Conservation (phyloP, 2,797 vertebrate species). For the Percopsis omiscomaycus region DNA sequence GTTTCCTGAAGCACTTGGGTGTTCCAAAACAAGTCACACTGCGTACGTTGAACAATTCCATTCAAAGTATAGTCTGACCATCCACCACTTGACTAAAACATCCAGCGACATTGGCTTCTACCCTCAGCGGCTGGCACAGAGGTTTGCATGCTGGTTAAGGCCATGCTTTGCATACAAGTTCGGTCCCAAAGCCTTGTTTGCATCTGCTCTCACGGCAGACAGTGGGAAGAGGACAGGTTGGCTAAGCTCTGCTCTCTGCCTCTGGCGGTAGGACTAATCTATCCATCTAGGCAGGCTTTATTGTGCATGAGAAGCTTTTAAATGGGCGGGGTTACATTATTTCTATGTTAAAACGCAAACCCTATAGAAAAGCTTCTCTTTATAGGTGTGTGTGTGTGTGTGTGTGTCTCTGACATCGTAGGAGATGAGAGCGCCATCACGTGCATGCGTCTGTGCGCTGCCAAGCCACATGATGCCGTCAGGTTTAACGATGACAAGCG, state of each 20-base stretch:
- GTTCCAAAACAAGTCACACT: too few relatives aligned
- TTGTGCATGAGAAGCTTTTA: constrained; percentile 20
- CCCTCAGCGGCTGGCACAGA: neutral
- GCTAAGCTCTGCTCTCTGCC: constrained; percentile 13
- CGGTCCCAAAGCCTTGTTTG: constrained; percentile 43
- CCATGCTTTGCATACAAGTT: constrained; percentile 58
- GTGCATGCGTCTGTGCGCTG: neutral
- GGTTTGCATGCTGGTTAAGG: constrained; percentile 59
- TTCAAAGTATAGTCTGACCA: neutral
- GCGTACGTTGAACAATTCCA: too few relatives aligned
- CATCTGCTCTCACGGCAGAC: constrained; percentile 51
- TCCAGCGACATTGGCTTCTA: neutral
- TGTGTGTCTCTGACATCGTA: neutral
- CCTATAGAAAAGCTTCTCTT: constrained; percentile 6
- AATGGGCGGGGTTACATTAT: constrained; percentile 8
- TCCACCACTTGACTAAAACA: neutral
- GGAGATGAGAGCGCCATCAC: neutral
- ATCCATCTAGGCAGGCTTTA: constrained; percentile 4
- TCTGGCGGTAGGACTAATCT: neutral
- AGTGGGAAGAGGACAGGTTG: constrained; percentile 23
- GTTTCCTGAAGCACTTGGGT: neutral
- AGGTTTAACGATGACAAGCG: constrained; percentile 23
- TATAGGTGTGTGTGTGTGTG: constrained; percentile 7
- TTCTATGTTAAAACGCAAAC: constrained; percentile 17
- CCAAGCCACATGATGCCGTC: neutral